Percentiles rank a stretch among this genome's conserved stretches.
Evolutionary conservation across 2,888 invertebrate genomes (phyloP).

Genomic region (Allophyes oxyacanthae): DNA sequence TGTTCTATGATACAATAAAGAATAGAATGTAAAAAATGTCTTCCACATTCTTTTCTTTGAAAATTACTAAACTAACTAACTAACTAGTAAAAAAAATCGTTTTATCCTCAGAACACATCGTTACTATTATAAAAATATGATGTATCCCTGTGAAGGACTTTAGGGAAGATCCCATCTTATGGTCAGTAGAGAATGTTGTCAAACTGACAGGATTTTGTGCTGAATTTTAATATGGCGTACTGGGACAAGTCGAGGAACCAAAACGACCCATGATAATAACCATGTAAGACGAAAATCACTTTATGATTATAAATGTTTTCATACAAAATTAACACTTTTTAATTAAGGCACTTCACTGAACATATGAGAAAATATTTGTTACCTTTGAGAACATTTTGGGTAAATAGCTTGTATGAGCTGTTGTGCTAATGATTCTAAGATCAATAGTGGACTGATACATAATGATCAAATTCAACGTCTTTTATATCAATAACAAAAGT

Average conservation of each 20-base stretch:
- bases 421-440: constrained; percentile 65
- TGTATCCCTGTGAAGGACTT: no score
- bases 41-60: background rate
- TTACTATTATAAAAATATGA: no score
- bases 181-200: no score
- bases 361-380: constrained; percentile 41
- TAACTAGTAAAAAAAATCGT: no score
- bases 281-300: constrained; percentile 4
- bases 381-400: constrained; percentile 81
- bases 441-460: constrained; percentile 76
- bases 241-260: no score
- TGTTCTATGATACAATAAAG: no score
- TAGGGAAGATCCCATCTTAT: no score
- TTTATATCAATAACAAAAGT: constrained; percentile 82
- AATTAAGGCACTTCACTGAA: constrained; percentile 33
- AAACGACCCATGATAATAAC: background rate
- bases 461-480: constrained; percentile 70
- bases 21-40: no score
- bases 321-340: constrained; percentile 14
- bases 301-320: constrained; percentile 6
- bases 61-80: background rate
- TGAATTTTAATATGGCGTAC: no score
- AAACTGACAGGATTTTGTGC: no score
- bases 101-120: no score
- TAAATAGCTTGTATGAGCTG: constrained; percentile 56